Conservation (phyloP, 2,888 invertebrate species). For the Parascotia fuliginaria region DNA sequence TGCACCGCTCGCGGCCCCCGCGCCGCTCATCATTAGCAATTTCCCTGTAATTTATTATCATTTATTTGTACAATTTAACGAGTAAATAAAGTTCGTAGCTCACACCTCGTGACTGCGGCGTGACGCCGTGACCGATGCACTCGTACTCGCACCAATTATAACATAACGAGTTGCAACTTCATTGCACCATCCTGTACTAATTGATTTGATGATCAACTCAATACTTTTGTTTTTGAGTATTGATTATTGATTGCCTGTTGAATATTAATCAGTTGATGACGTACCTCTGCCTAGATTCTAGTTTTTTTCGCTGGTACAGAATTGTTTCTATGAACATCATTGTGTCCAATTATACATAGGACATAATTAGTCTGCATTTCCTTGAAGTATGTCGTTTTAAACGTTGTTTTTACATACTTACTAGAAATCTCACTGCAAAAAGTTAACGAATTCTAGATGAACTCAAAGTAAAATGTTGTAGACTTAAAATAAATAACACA, state of each 20-base stretch:
- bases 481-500: constrained; percentile 32
- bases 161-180: constrained; percentile 14
- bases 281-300: neutral
- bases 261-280: neutral
- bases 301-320: neutral
- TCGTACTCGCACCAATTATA: constrained; percentile 25
- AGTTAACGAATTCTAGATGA: constrained; percentile 24
- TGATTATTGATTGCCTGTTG: neutral
- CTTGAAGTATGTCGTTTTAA: neutral
- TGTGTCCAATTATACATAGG: neutral
- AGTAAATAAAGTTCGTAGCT: constrained; percentile 60
- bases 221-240: neutral
- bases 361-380: neutral
- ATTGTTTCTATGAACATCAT: neutral
- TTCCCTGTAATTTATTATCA: constrained; percentile 85
- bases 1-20: constrained; percentile 83
- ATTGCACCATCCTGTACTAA: neutral
- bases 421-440: constrained; percentile 22
- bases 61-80: constrained; percentile 83
- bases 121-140: constrained; percentile 22
- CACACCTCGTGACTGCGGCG: constrained; percentile 29
- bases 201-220: neutral
- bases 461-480: constrained; percentile 20
- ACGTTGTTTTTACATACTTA: constrained; percentile 10
- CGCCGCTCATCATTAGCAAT: constrained; percentile 84